Evolutionary conservation across 2,797 vertebrate species (phyloP).

Genomic region (Coracias cyanogaster): DNA sequence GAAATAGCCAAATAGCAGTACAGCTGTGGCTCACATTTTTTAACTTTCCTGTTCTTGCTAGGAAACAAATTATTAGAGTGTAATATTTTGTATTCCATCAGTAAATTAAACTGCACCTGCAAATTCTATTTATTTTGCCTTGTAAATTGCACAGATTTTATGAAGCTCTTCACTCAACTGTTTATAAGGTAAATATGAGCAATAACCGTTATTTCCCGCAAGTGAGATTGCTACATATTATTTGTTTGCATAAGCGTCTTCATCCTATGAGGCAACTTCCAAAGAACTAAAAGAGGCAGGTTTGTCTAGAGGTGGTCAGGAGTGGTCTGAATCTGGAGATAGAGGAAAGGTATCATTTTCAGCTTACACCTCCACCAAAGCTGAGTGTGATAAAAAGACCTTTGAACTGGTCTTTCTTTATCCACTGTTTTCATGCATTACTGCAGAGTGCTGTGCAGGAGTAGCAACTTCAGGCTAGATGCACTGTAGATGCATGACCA

Average conservation of each 20-base stretch:
- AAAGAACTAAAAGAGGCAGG: background rate
- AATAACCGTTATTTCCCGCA: background rate
- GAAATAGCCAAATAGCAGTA: background rate
- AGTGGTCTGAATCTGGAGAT: background rate
- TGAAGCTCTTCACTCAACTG: background rate
- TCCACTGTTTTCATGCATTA: background rate
- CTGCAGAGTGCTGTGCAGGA: background rate
- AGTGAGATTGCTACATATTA: background rate
- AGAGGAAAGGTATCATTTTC: background rate
- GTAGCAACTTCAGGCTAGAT: background rate
- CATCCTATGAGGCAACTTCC: background rate
- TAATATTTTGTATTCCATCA: background rate
- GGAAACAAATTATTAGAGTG: background rate
- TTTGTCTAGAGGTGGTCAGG: background rate
- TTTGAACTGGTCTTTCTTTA: background rate
- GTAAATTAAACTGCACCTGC: constrained; percentile 3
- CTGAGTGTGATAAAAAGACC: background rate
- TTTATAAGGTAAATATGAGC: background rate
- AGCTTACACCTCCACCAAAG: background rate
- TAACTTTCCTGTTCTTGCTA: background rate
- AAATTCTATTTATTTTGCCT: background rate
- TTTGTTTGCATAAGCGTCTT: background rate
- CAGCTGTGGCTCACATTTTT: background rate
- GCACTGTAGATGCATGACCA: no score
- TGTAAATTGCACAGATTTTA: background rate